Base-by-base conservation (phyloP, 2,797 vertebrate species). In the Lithobates pipiens region DNA sequence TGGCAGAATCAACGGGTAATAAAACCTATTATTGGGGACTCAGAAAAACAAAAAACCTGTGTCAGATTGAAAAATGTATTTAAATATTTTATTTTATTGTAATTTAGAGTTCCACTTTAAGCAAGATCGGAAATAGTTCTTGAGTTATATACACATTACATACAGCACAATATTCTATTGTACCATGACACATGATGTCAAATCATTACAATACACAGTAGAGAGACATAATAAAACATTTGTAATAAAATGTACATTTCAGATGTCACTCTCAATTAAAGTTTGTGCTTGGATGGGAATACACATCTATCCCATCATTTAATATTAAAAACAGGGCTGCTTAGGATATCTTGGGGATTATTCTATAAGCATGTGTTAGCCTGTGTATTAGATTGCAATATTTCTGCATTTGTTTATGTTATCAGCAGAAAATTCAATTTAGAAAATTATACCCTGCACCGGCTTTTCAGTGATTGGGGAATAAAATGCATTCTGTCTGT, bases 271-370 rank as follows among this genome's bases (percentile, higher is more conserved):
- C 50, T 54, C 50, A 54, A 54, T 54, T 54, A 54, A 4, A 54
- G 50, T 54, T 15, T 16, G 15, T 16, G 13, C 15, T 34, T 70
- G 29, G 68, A 70, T 36, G 68, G 29, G 29, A 70, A 70, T 29
- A 15, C 68, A 70, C 29, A 70, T 32, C 68, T 11, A 34, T 70
- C 13, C 68, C 68, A 32, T 70, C 29, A 16, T 70, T 70, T 70
- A 70, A 70, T 70, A 70, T 70, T 70, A 70, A 70, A 70, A 70
- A 70, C 15, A 34, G 9, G 13, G 68, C 68, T 32, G 68, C 68
- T 70, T 13, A 70, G 29, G 13, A 32, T 70, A 34, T 70, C 68
- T 70, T 16, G 68, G 68, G 68, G 34, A 70, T 70, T 70, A 18
- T 70, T 29, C 34, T 70, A 32, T 34, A 70, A 70, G 34, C 29